phyloP scores from a whole-genome alignment of 2,888 invertebrate species.

The Trichopoda pennipes region DNA sequence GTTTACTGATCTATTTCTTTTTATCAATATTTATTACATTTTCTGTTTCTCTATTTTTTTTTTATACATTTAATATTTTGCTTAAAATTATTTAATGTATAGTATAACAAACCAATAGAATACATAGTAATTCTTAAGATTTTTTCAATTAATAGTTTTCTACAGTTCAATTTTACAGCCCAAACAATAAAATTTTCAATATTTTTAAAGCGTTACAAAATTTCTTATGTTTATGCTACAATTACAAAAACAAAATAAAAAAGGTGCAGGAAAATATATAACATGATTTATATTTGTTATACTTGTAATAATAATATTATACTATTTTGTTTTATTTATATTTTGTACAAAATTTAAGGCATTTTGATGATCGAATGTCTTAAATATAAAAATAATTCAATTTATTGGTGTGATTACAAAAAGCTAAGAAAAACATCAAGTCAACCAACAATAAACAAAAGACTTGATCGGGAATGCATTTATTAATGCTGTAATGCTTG shows the following conservation, averaged over 20 bases:
- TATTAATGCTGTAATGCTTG: no score
- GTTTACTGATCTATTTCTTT: not conserved
- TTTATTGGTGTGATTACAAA: not conserved
- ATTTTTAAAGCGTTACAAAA: conserved; percentile 37
- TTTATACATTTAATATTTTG: conserved; percentile 13
- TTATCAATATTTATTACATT: not conserved
- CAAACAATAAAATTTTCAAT: conserved; percentile 13
- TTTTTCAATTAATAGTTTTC: conserved; percentile 12
- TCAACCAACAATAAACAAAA: conserved; percentile 58
- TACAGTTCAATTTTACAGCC: conserved; percentile 25
- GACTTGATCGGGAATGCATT: no score
- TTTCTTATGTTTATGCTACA: not conserved
- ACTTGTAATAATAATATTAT: not conserved
- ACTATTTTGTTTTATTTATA: not conserved
- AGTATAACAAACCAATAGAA: conserved; percentile 57
- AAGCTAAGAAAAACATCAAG: conserved; percentile 18
- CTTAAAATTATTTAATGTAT: conserved; percentile 12
- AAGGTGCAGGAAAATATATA: not conserved
- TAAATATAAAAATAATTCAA: conserved; percentile 8
- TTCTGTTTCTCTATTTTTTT: not conserved
- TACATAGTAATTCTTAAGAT: conserved; percentile 15
- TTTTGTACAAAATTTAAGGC: conserved; percentile 66
- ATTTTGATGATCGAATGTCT: conserved; percentile 42
- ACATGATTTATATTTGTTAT: conserved; percentile 9
- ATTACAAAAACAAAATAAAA: no score